Base-by-base conservation (phyloP, 2,113 vertebrate genomes). In the Uria lomvia region DNA sequence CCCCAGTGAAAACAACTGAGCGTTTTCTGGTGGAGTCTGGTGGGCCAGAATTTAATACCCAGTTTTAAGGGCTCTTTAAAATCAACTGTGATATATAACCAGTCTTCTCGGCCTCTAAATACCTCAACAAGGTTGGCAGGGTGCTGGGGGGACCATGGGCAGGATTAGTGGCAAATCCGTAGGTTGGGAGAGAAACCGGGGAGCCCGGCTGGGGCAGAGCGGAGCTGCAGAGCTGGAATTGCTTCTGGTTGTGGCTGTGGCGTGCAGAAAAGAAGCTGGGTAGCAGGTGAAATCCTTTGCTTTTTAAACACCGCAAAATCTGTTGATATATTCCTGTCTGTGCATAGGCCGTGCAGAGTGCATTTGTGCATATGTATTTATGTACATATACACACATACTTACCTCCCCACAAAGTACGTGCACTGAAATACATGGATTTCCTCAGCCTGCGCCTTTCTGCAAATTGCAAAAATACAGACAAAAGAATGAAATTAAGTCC, bases 401-500 rank as follows among this genome's bases (percentile, higher is more conserved):
- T n/a, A 17, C 70, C 52, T 74, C 74, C 59, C 53, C 19, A 1
- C 20, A 38, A 55, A 52, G 49, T 9, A 11, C 45, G 10, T 23
- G 66, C 40, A 77, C 42, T 26, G 52, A 72, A 32, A 24, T 6
- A 11, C 11, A 0, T 81, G 4, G 15, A 13, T 74, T 56, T 88
- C 63, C 63, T 77, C 88, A 80, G 50, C 58, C 82, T 38, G 32
- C 24, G 26, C 8, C 43, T 26, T 53, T 34, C 63, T 52, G 38
- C 26, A 67, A 38, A 43, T 26, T 45, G 53, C 29, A 58, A 40
- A 84, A 77, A 83, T 30, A 42, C 52, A 40, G 50, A 53, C 19
- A 90, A 94, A 86, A 71, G 40, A 17, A 91, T 52, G 79, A 96
- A 96, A 94, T 87, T 49, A 86, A 85, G 27, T 47, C 56, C 30